Conservation (phyloP, 2,888 invertebrate genomes). For the Asteroscopus sphinx region DNA sequence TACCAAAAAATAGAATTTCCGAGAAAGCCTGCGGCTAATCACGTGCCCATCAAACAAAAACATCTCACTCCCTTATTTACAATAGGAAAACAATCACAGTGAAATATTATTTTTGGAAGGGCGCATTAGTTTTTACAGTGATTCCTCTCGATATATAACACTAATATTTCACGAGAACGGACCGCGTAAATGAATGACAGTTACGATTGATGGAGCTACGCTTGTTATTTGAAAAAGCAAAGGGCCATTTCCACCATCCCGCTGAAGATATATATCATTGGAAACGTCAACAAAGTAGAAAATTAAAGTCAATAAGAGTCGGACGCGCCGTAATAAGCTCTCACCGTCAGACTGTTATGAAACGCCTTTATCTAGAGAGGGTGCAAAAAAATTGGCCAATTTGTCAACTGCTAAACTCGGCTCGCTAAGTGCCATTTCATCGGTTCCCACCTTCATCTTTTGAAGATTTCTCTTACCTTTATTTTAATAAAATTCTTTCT, state of each 20-base stretch:
- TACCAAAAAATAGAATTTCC: conserved; percentile 31
- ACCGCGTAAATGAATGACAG: conserved; percentile 86
- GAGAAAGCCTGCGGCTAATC: conserved; percentile 67
- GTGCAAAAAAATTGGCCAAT: conserved; percentile 82
- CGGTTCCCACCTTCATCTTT: conserved; percentile 75
- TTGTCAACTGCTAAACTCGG: conserved; percentile 80
- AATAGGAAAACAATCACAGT: conserved; percentile 86
- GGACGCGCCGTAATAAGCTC: conserved; percentile 79
- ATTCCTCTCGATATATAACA: conserved; percentile 83
- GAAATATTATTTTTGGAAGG: conserved; percentile 83
- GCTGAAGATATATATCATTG: conserved; percentile 85
- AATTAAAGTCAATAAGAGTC: conserved; percentile 88
- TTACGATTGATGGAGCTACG: conserved; percentile 83
- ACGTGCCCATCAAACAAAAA: conserved; percentile 75
- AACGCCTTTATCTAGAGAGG: conserved; percentile 75
- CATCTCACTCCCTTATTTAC: conserved; percentile 84
- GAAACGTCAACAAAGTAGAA: conserved; percentile 88
- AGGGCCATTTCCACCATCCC: conserved; percentile 84
- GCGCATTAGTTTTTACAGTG: conserved; percentile 83
- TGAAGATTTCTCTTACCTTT: conserved; percentile 63
- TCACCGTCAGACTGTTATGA: conserved; percentile 75
- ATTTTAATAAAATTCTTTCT: conserved; percentile 68
- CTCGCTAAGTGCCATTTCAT: conserved; percentile 81
- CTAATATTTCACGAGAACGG: conserved; percentile 84
- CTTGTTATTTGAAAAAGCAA: conserved; percentile 89